These are phyloP conservation scores for Entomobrya multifasciata DNA, from an alignment of 2,888 invertebrate species.

Conservation along the genomic window DNA sequence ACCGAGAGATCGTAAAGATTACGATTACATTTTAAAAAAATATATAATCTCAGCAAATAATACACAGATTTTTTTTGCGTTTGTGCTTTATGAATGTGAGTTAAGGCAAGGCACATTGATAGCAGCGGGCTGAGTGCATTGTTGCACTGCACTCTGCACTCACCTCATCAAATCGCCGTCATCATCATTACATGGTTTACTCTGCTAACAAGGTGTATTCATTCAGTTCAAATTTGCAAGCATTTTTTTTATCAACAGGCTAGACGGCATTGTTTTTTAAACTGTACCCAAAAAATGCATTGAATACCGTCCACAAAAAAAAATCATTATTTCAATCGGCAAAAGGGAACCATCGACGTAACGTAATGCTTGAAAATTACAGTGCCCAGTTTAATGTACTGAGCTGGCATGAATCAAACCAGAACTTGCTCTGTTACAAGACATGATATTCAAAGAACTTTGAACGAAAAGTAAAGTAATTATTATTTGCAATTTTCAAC, in stretches of 20 bases:
- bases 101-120: too few relatives aligned
- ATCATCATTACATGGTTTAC: too few relatives aligned
- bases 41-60: conserved; percentile 21
- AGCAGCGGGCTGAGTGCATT: not conserved
- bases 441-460: not conserved
- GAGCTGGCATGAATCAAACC: not conserved
- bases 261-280: not conserved
- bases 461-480: conserved; percentile 14
- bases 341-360: not conserved
- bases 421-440: not conserved
- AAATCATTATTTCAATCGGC: too few relatives aligned
- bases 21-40: conserved; percentile 4
- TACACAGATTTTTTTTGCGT: not conserved
- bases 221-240: not conserved
- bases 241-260: not conserved
- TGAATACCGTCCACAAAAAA: not conserved
- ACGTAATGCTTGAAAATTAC: not conserved
- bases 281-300: not conserved
- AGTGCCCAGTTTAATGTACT: not conserved
- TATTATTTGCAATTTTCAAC: conserved; percentile 11
- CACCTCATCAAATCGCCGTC: not conserved
- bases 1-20: conserved; percentile 60
- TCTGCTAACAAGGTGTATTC: not conserved
- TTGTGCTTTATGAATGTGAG: not conserved
- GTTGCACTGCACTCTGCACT: not conserved